phyloP scores from a whole-genome alignment of 1,140 invertebrate species.

The Pseudomyrmex dendroicus region DNA sequence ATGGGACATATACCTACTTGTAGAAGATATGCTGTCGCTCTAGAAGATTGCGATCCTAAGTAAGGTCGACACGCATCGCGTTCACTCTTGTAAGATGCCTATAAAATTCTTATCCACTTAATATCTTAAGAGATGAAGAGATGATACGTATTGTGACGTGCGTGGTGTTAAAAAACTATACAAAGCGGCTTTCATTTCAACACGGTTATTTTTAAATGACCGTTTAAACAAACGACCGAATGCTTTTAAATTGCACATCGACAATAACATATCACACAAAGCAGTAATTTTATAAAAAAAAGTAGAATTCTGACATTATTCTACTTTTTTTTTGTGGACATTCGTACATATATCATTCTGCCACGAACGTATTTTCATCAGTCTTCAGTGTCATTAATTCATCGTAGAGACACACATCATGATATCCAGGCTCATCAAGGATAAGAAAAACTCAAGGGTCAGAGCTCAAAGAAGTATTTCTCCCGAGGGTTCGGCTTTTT shows the following conservation, averaged over 20 bases:
- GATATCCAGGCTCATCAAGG: slow-evolving; percentile 61
- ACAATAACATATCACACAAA: too few relatives aligned
- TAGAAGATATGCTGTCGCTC: slow-evolving; percentile 25
- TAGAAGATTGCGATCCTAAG: slow-evolving; percentile 43
- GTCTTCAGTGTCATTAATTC: slow-evolving; percentile 78
- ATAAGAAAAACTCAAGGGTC: slow-evolving; percentile 49
- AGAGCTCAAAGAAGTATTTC: slow-evolving; percentile 60
- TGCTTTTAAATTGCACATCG: not conserved
- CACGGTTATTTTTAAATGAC: too few relatives aligned
- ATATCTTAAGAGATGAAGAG: slow-evolving; percentile 26
- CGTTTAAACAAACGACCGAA: too few relatives aligned
- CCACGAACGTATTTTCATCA: slow-evolving; percentile 76
- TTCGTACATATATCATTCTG: slow-evolving; percentile 68
- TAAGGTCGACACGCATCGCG: slow-evolving; percentile 33
- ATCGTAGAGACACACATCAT: slow-evolving; percentile 73
- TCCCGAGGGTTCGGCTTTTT: slow-evolving; percentile 41
- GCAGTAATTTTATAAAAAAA: not conserved
- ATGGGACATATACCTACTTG: slow-evolving; percentile 22
- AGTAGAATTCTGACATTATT: not conserved
- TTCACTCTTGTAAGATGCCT: not conserved
- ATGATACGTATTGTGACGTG: not conserved
- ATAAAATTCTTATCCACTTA: slow-evolving; percentile 50
- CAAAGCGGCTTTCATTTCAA: not conserved
- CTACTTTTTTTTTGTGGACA: slow-evolving; percentile 6
- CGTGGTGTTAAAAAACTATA: not conserved